Conservation (phyloP, 92 coral and sea anemone genomes). For the Palythoa heliodiscus region DNA sequence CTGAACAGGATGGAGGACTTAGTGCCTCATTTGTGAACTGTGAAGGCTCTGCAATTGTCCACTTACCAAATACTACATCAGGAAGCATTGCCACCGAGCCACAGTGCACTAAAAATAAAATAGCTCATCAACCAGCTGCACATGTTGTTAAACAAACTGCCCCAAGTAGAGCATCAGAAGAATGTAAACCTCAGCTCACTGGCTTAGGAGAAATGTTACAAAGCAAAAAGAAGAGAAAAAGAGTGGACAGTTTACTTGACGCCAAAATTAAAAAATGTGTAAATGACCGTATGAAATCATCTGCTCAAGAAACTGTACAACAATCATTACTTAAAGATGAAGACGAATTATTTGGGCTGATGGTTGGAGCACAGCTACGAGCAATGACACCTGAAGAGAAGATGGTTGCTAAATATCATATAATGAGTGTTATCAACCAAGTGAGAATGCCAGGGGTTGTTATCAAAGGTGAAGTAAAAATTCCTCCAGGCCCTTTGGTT, state of each 20-base stretch:
- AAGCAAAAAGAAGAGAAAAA: constrained; percentile 21
- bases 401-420: constrained; percentile 37
- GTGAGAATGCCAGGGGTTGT: constrained; percentile 35
- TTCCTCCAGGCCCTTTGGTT: constrained; percentile 2
- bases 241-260: constrained; percentile 20
- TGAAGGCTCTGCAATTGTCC: constrained; percentile 20
- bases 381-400: constrained; percentile 36
- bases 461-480: constrained; percentile 22
- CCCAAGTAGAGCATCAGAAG: not conserved
- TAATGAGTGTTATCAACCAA: constrained; percentile 42
- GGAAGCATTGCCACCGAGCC: not conserved
- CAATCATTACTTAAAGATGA: constrained; percentile 19
- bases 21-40: constrained; percentile 24
- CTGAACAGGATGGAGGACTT: constrained; percentile 7
- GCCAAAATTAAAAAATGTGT: constrained; percentile 7
- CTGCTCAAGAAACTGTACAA: not conserved
- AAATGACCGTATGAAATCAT: constrained; percentile 21
- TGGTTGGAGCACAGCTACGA: constrained; percentile 33
- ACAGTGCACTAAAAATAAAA: not conserved
- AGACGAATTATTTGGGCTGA: constrained; percentile 33
- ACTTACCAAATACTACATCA: constrained; percentile 3
- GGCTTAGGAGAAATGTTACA: not conserved
- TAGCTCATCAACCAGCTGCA: not conserved
- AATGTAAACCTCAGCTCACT: not conserved
- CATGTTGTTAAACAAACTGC: not conserved